Base-by-base conservation (phyloP, 1,140 invertebrate genomes). In the Marisa cornuarietis region DNA sequence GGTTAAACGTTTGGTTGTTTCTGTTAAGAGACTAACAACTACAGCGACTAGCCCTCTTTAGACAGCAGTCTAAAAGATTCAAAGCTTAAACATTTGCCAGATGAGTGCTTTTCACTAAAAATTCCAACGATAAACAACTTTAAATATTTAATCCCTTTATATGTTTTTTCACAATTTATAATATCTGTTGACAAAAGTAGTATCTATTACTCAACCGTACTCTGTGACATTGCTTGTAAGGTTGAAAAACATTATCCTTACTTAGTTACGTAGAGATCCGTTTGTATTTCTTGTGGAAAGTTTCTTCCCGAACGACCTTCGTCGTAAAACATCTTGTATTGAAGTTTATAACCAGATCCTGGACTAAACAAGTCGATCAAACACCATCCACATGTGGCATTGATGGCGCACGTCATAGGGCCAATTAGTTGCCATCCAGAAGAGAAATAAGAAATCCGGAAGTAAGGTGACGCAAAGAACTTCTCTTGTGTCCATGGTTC, bases 321-420 rank as follows among this genome's bases (percentile, higher is more conserved):
- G 72, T 74, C n/a, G 22, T n/a, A 74, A 54, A 54, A 54, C 72
- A 74, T 20, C 72, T 74, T 54, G 72, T 74, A 74, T 10, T 10
- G 6, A 20, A 74, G 18, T 54, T 52, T 49, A 16, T 24, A 49
- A 16, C 14, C 20, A 24, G 4, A 14, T 22, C 51, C 49, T 18
- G 3, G n/a, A n/a, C 51, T 51, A 51, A 42, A 42, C 31, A 74
- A n/a, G 51, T 74, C 72, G 72, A 74, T 74, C 22, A 24, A 52
- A 16, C 52, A 54, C 51, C 31, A 24, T 20, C 72, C 72, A 74
- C 22, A 5, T n/a, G 24, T 52, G 7, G 52, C 14, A 4, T 74
- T 54, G 18, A 74, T 51, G 1, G 54, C 72, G 20, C 51, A 26
- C 3, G 6, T 24, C 22, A 49, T 20, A 0, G 72, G 52, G 26